phyloP scores from a whole-genome alignment of 2,888 invertebrate species.

The Scaptomyza parva region DNA sequence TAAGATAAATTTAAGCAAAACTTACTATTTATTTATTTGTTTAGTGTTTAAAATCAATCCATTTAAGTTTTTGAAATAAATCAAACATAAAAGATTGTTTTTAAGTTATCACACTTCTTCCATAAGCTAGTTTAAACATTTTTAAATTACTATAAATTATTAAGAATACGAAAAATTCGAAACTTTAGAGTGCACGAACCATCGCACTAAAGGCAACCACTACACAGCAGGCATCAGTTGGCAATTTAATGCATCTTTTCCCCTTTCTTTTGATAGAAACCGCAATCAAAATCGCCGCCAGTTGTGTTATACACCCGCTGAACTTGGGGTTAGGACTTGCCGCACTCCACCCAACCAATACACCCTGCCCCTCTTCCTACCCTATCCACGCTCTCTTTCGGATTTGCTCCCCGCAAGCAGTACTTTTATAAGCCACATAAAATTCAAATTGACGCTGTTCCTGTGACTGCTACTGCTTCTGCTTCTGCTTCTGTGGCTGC shows the following conservation, averaged over 20 bases:
- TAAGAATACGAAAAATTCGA: not conserved
- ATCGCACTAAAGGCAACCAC: conserved; percentile 24
- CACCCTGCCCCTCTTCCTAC: too few species aligned
- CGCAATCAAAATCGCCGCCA: conserved; percentile 52
- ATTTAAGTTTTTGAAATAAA: too few species aligned
- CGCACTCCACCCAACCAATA: too few species aligned
- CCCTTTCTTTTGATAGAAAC: conserved; percentile 29
- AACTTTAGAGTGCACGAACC: conserved; percentile 3
- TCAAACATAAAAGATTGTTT: not conserved
- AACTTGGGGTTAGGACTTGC: conserved; percentile 11
- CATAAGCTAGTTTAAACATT: not conserved
- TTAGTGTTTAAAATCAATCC: too few species aligned
- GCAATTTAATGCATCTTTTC: conserved; percentile 34
- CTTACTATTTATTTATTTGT: too few species aligned
- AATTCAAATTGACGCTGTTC: conserved; percentile 58
- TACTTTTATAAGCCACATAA: conserved; percentile 65
- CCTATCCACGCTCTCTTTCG: too few species aligned
- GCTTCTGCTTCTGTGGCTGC: conserved; percentile 36
- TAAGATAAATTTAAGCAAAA: too few species aligned
- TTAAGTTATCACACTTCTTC: not conserved
- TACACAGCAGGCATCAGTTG: conserved; percentile 26
- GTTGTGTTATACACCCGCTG: conserved; percentile 46
- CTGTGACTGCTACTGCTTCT: conserved; percentile 36
- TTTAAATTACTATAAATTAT: conserved; percentile 20
- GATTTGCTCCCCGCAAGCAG: conserved; percentile 17